Percentiles rank a stretch among this genome's conserved stretches.
phyloP scores from a whole-genome alignment of 2,113 vertebrate genomes.

The Pyxicephalus adspersus region DNA sequence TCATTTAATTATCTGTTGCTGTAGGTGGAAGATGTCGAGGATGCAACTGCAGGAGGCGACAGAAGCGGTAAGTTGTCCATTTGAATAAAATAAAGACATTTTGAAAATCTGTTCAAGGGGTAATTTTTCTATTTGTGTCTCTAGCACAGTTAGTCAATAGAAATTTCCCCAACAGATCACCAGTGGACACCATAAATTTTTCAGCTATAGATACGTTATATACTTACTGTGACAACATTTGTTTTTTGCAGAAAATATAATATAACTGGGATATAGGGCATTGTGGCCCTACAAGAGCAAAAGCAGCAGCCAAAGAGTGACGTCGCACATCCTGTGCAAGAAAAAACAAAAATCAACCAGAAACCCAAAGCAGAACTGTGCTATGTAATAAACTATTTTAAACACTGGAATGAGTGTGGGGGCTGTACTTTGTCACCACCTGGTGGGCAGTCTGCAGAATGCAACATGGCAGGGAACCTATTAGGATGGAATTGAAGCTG shows the following conservation, averaged over 20 bases:
- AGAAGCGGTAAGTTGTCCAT: constrained; percentile 5
- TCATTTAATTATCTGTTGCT: background rate
- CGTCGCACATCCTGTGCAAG: background rate
- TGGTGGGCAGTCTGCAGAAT: background rate
- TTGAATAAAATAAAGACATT: too few relatives aligned
- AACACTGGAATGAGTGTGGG: background rate
- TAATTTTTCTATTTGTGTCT: too few relatives aligned
- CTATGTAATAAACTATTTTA: background rate
- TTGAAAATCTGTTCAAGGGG: too few relatives aligned
- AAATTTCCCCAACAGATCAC: too few relatives aligned
- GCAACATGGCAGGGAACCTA: too few relatives aligned
- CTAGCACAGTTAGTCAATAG: too few relatives aligned
- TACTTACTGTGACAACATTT: background rate
- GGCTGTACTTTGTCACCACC: background rate
- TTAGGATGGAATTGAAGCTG: too few relatives aligned
- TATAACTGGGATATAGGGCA: background rate
- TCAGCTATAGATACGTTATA: too few relatives aligned
- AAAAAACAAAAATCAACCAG: background rate
- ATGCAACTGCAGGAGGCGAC: constrained; percentile 11
- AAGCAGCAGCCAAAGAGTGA: background rate
- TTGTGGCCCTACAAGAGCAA: background rate
- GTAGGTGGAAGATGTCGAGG: constrained; percentile 10
- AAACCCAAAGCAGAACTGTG: background rate
- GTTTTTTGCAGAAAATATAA: constrained; percentile 20
- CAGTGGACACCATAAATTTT: too few relatives aligned